A percentile compares a stretch with the other conserved stretches of the same genome.
Evolutionary conservation across 35 echinoderm and acorn worm species (phyloP).

Genomic region (Nesometra sesokonis): DNA sequence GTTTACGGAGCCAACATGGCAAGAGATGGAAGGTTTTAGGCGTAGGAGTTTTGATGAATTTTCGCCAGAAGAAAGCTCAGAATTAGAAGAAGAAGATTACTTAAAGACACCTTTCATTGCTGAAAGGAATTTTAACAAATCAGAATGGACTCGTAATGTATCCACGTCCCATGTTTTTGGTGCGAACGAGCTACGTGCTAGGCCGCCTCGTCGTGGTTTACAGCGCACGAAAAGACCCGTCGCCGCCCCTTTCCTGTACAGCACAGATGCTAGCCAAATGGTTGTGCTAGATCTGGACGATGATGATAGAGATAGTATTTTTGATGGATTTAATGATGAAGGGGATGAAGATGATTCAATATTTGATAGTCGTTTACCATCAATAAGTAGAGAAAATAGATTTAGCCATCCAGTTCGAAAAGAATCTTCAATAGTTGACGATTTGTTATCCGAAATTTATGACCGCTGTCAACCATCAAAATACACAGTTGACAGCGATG

Average conservation of each 20-base stretch:
- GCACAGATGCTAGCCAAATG: background rate
- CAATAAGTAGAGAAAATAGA: background rate
- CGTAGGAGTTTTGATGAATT: background rate
- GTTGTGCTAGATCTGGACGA: background rate
- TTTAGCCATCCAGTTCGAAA: background rate
- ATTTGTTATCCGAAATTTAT: slow-evolving; percentile 90
- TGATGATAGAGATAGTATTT: background rate
- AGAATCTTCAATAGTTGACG: slow-evolving; percentile 77
- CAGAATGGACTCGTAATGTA: background rate
- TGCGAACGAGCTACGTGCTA: background rate
- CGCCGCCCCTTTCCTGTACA: background rate
- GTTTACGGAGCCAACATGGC: background rate
- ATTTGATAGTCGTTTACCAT: background rate
- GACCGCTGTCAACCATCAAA: slow-evolving; percentile 64
- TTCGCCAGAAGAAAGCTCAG: background rate
- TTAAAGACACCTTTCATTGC: background rate
- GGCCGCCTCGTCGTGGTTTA: background rate
- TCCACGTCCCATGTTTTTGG: background rate
- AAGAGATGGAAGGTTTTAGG: background rate
- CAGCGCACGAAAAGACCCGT: background rate
- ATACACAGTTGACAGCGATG: slow-evolving; percentile 80
- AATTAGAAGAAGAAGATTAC: background rate
- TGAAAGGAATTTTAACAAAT: background rate
- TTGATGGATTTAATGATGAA: background rate
- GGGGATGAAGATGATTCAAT: background rate